These are phyloP conservation scores for Coenobita brevimanus DNA, from an alignment of 1,140 invertebrate species.

Conservation along the genomic window DNA sequence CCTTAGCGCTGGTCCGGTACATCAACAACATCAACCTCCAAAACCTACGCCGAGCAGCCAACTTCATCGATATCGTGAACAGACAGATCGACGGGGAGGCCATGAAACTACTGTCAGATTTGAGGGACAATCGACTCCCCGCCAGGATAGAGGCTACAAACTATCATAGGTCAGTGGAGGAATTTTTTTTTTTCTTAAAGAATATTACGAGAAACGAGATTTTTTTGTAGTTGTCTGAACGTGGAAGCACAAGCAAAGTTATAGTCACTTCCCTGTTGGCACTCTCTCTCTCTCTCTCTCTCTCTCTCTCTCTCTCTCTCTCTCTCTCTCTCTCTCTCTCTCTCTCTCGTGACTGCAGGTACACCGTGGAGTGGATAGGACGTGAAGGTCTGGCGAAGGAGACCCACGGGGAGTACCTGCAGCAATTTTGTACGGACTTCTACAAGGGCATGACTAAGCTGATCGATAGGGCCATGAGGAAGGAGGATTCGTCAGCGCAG, in stretches of 20 bases:
- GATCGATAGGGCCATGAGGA: conserved; percentile 94
- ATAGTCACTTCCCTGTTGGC: no score
- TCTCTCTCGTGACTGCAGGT: no score
- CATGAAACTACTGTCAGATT: conserved; percentile 88
- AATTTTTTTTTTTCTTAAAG: no score
- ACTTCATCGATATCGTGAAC: conserved; percentile 96
- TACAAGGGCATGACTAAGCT: conserved; percentile 95
- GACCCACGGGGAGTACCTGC: conserved; percentile 94
- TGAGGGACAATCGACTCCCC: conserved; percentile 90
- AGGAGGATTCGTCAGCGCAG: conserved; percentile 94
- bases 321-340: no score
- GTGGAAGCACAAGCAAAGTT: no score
- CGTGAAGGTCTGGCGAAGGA: conserved; percentile 94
- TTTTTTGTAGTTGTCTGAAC: no score
- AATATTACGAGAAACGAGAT: no score
- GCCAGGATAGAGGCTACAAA: conserved; percentile 91
- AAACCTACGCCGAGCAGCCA: conserved; percentile 92
- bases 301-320: neutral
- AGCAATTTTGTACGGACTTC: conserved; percentile 96
- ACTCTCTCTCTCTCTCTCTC: neutral
- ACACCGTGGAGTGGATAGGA: conserved; percentile 97
- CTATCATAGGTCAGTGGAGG: conserved; percentile 92
- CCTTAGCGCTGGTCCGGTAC: conserved; percentile 94
- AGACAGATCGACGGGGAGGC: conserved; percentile 95
- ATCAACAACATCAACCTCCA: conserved; percentile 98